A percentile compares a stretch with the other conserved stretches of the same genome.
These are phyloP conservation scores for Lates japonicus DNA, from an alignment of 2,797 vertebrate genomes.

Conservation along the genomic window DNA sequence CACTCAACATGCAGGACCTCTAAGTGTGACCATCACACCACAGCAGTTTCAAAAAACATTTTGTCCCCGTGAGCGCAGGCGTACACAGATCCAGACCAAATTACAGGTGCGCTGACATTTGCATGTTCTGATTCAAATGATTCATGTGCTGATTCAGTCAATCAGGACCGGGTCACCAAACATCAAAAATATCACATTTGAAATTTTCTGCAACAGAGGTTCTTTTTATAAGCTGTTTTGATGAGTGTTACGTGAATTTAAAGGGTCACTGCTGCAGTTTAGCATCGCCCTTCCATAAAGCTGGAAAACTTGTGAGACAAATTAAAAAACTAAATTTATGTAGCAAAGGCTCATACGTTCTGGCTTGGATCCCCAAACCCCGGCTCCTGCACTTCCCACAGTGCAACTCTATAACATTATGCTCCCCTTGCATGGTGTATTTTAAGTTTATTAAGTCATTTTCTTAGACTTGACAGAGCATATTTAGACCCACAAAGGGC, in stretches of 20 bases:
- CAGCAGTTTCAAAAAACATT: slow-evolving; percentile 10
- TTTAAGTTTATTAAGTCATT: not conserved
- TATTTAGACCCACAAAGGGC: not conserved
- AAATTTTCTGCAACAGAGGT: not conserved
- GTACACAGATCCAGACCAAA: not conserved
- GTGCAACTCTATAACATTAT: not conserved
- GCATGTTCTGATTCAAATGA: slow-evolving; percentile 13
- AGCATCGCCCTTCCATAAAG: not conserved
- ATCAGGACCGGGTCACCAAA: not conserved
- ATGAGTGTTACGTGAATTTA: not conserved
- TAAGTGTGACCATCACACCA: not conserved
- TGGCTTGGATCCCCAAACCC: not conserved
- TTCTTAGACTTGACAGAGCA: not conserved
- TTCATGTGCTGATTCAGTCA: not conserved
- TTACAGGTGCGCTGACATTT: slow-evolving; percentile 30
- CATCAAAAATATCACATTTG: not conserved
- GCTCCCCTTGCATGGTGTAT: not conserved
- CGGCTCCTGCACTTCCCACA: not conserved
- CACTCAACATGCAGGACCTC: not conserved
- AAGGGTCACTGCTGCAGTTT: not conserved
- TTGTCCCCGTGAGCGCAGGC: not conserved
- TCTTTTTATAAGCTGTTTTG: not conserved
- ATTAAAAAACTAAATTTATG: not conserved
- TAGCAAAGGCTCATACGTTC: not conserved
- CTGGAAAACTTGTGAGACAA: not conserved